A percentile compares a stretch with the other conserved stretches of the same genome.
These are phyloP conservation scores for Arizona elegans DNA, from an alignment of 2,113 vertebrate genomes.

Conservation along the genomic window DNA sequence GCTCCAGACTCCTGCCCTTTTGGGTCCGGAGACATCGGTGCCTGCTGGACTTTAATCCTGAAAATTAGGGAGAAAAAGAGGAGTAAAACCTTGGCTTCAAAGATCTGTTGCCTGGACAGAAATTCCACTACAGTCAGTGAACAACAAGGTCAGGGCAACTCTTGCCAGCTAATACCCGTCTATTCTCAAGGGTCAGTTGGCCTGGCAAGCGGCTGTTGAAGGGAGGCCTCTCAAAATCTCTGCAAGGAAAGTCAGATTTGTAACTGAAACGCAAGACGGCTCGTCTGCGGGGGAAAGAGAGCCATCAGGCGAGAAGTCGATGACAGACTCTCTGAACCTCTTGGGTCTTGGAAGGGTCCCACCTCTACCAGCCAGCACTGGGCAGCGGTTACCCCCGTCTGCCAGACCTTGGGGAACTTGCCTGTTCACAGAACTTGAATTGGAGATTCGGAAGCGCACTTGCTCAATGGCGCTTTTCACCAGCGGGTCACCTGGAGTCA, in stretches of 20 bases:
- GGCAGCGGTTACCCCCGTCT: no score
- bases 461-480: constrained; percentile 88
- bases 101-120: not conserved
- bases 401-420: constrained; percentile 55
- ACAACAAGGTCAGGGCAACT: not conserved
- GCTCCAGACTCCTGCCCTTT: constrained; percentile 60
- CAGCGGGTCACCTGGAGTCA: constrained; percentile 82
- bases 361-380: not conserved
- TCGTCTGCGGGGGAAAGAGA: not conserved
- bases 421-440: constrained; percentile 79
- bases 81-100: no score
- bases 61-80: not conserved
- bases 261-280: not conserved
- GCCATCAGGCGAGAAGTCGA: not conserved
- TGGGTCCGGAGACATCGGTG: constrained; percentile 54
- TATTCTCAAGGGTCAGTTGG: not conserved
- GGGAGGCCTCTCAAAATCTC: not conserved
- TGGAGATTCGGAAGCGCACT: constrained; percentile 91
- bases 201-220: not conserved
- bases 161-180: not conserved
- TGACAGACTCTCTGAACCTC: no score
- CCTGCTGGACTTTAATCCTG: constrained; percentile 70
- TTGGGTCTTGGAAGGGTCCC: not conserved
- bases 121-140: not conserved
- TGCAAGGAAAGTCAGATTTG: not conserved